Evolutionary conservation across 2,888 invertebrate species (phyloP), one percentile per base, ranked within the genome.

Genomic region (Atrina japonica): DNA sequence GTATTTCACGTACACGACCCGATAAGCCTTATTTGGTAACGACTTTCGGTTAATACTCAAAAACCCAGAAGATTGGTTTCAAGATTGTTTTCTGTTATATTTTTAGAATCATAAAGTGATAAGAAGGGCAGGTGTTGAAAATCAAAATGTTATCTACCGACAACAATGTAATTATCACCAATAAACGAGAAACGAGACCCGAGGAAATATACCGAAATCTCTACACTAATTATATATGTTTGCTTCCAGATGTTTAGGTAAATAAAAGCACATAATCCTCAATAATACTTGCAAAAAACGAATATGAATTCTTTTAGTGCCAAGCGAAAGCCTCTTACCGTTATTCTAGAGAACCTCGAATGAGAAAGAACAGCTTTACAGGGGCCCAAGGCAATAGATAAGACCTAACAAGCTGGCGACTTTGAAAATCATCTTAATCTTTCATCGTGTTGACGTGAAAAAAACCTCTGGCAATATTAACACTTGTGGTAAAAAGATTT

Each of bases 361-460:
- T 40, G 58, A 55, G 55, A 45, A 58, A 55, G 66, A 35, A 49
- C 53, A 58, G 66, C 49, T 25, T 65, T 58, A 50, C 29, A 40
- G 27, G 45, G 43, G 67, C 60, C 67, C 30, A 27, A 52, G 67
- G 67, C 67, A 35, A 59, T 21, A 67, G 66, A 66, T 66, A 66
- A 66, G 66, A 40, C 43, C 52, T 29, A 49, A 60, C 67, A 67
- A 67, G 52, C 67, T 72, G 71, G 71, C 71, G 71, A 72, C 71
- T 72, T 67, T 56, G 45, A 58, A 72, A 72, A 72, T 72, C 63
- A 66, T 63, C 66, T 40, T 72, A 72, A 72, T 72, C 66, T 72
- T 56, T 72, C 67, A 72, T 67, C 67, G 61, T 25, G 71, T 72
- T 72, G 71, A 72, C 66, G 71, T 30, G 35, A 53, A 50, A 55